Percentiles rank a stretch among this genome's conserved stretches.
phyloP scores from a whole-genome alignment of 2,888 invertebrate genomes.

The Taenaris catops region DNA sequence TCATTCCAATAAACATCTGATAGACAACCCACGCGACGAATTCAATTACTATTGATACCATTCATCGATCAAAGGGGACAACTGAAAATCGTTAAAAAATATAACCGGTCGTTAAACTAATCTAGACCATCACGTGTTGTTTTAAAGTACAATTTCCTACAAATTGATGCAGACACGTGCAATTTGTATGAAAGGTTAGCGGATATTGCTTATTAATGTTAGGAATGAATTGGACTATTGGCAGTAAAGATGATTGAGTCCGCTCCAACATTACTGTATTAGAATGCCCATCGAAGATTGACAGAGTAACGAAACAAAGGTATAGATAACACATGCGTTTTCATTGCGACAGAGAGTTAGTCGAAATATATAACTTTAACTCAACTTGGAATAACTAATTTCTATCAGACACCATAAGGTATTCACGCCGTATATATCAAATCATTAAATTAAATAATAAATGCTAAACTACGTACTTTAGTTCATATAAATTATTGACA shows the following conservation, averaged over 20 bases:
- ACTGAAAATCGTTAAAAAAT: constrained; percentile 12
- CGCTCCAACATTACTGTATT: constrained; percentile 16
- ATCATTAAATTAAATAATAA: constrained; percentile 10
- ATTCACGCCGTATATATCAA: constrained; percentile 13
- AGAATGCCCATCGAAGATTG: too few species aligned
- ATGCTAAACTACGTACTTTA: constrained; percentile 2
- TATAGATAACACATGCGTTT: too few species aligned
- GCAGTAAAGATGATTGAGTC: constrained; percentile 60
- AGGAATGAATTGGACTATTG: constrained; percentile 60
- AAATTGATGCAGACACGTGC: constrained; percentile 43
- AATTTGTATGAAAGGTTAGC: constrained; percentile 58
- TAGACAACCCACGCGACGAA: constrained; percentile 6
- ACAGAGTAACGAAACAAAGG: too few species aligned
- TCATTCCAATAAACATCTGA: constrained; percentile 2
- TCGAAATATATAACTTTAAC: too few species aligned
- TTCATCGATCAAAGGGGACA: constrained; percentile 45
- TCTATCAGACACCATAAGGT: constrained; percentile 16
- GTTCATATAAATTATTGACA: constrained; percentile 13
- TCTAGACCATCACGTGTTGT: too few species aligned
- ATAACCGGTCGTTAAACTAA: too few species aligned
- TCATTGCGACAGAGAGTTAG: too few species aligned
- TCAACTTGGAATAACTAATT: constrained; percentile 3
- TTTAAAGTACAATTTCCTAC: constrained; percentile 29
- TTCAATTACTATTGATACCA: constrained; percentile 46
- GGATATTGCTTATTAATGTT: constrained; percentile 74